Evolutionary conservation across 2,888 invertebrate genomes (phyloP).

Genomic region (Volucella zonaria): DNA sequence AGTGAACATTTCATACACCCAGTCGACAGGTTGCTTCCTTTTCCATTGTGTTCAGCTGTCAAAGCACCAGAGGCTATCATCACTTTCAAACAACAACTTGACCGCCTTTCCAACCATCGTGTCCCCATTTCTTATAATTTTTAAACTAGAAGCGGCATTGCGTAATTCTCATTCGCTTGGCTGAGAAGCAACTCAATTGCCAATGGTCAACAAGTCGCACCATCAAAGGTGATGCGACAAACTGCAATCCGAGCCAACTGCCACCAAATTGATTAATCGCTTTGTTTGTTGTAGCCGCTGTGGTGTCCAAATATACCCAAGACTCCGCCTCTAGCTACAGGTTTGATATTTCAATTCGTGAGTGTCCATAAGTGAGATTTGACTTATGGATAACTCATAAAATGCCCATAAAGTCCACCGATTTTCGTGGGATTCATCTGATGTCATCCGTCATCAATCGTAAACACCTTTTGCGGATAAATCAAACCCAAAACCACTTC

Average conservation of each 20-base stretch:
- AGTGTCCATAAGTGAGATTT: too few relatives aligned
- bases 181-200: background rate
- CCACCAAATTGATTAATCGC: conserved; percentile 13
- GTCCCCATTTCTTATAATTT: background rate
- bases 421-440: too few relatives aligned
- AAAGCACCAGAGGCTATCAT: too few relatives aligned
- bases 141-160: background rate
- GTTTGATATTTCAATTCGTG: background rate
- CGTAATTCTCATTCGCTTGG: too few relatives aligned
- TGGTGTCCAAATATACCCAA: background rate
- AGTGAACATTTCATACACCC: too few relatives aligned
- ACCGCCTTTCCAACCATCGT: too few relatives aligned
- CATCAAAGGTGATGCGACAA: background rate
- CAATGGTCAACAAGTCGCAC: background rate
- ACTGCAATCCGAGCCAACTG: conserved; percentile 12
- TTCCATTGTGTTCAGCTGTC: too few relatives aligned
- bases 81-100: too few relatives aligned
- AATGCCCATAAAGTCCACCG: too few relatives aligned
- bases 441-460: too few relatives aligned
- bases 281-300: conserved; percentile 11
- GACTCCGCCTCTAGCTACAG: background rate
- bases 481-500: conserved; percentile 28
- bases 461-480: background rate
- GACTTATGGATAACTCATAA: too few relatives aligned
- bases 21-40: too few relatives aligned